Evolutionary conservation across 2,888 invertebrate genomes (phyloP), one percentile per base, ranked within the genome.

Genomic region (Drosophila subquinaria): DNA sequence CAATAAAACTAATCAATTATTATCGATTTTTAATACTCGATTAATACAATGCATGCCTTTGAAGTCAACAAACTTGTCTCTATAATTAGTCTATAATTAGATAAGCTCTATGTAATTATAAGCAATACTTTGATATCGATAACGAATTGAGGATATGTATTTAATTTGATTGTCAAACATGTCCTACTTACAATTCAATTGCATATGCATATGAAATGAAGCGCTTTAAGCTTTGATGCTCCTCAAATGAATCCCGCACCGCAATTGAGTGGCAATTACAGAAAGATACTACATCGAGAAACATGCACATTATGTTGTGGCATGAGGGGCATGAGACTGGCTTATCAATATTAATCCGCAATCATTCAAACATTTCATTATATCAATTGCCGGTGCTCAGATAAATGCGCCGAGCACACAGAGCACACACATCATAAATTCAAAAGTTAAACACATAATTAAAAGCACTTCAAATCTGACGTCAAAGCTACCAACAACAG

Each of bases 401-500:
- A 61, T 53, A 69, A 69, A 42, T 51, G 38, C 27, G n/a, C 35
- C 40, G 36, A 42, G 17, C 42, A 36, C 35, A 45, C 17, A 45
- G 13, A 43, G 15, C 43, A 45, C 55, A 73, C 43, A 45, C 55
- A 73, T 73, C 71, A 84, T 69, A 71, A 85, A 82, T 80, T 88
- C 82, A 85, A 82, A 77, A 88, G 86, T 82, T 82, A 86, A 85
- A 80, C 72, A 72, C 77, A 80, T 84, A 75, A 88, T 88, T 88
- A 88, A 84, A 82, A 86, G 83, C 83, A 80, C 82, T 85, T 82
- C 83, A 85, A 84, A 76, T 73, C 66, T 73, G 43, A 68, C 62
- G 59, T 69, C 73, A 79, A 81, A 69, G 57, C 69, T 55, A 60
- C 23, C 55, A 51, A 62, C 48, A 53, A 38, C 61, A 55, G 30